Base-by-base conservation (phyloP, 2,888 invertebrate species). In the Subacronicta megacephala region DNA sequence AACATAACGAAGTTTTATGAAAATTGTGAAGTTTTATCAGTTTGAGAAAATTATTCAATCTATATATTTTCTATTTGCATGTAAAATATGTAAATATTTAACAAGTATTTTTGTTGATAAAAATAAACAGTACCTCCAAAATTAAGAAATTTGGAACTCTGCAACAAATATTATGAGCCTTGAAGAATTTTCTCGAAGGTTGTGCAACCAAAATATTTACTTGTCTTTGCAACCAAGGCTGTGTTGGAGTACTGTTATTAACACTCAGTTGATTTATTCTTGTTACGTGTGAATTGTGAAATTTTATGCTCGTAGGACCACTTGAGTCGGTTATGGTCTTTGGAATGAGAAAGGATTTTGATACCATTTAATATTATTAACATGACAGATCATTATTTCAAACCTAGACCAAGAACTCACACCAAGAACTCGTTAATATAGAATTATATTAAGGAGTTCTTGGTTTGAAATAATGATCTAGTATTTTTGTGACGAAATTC, bases 151-250 rank as follows among this genome's bases (percentile, higher is more conserved):
- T 3, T 10, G 1, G 10, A 10, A 12, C 33, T 20, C n/a, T 4
- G 5, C 26, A n/a, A 29, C 17, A 10, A 20, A 16, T 20, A 20
- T 20, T n/a, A 5, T 6, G n/a, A 16, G n/a, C 43, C 43, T 65
- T 65, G 31, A 47, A 31, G 35, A 57, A 37, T 52, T 43, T 58
- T 58, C 43, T 55, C 20, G 52, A 58, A 43, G 6, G 15, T 65
- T 70, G 15, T 36, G 41, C 37, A 65, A 71, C 7, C 0, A 33
- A 50, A 41, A 29, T 45, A 45, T 41, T 49, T 16, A 35, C 35
- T 9, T 36, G 13, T 41, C 18, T n/a, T 26, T 41, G 40, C 0
- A 12, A 33, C 7, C 41, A 65, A 65, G 44, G 49, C 42, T 58
- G 44, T 20, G 16, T 7, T 5, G 7, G 35, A 37, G 31, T 12